phyloP scores from a whole-genome alignment of 1,140 invertebrate species.

The Mercenaria mercenaria region DNA sequence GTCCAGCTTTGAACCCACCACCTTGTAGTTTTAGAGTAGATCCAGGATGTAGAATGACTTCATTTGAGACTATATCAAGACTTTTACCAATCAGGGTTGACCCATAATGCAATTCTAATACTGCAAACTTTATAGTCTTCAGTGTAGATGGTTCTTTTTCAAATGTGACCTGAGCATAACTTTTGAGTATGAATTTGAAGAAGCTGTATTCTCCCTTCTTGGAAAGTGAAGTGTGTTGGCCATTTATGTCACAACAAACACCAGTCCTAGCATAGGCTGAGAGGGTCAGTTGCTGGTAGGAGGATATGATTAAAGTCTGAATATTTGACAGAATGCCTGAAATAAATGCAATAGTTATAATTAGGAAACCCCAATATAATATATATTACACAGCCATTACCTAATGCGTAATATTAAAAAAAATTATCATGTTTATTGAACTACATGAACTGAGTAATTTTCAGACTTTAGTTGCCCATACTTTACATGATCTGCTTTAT shows the following conservation, averaged over 20 bases:
- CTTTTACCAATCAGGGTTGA: constrained; percentile 68
- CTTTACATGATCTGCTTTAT: too few species aligned
- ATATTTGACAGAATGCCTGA: constrained; percentile 79
- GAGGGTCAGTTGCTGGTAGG: constrained; percentile 73
- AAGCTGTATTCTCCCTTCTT: constrained; percentile 76
- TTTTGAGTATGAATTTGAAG: constrained; percentile 75
- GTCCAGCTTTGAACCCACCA: constrained; percentile 65
- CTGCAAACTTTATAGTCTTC: constrained; percentile 71
- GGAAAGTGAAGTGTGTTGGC: constrained; percentile 65
- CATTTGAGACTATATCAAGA: constrained; percentile 73
- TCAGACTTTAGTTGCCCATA: too few species aligned
- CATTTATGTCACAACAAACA: constrained; percentile 66
- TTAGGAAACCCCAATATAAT: neutral
- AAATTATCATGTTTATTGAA: too few species aligned
- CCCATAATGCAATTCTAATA: constrained; percentile 76
- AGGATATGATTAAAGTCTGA: constrained; percentile 73
- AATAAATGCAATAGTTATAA: too few species aligned
- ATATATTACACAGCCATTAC: too few species aligned
- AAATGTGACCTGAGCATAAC: constrained; percentile 71
- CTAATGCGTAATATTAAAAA: too few species aligned
- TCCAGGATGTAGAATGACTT: constrained; percentile 76
- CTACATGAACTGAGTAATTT: too few species aligned
- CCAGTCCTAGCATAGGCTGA: constrained; percentile 75
- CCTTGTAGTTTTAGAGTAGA: constrained; percentile 72
- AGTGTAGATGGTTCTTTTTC: constrained; percentile 62